These are phyloP conservation scores for Gibbula magus DNA, from an alignment of 2,888 invertebrate species.

Conservation along the genomic window DNA sequence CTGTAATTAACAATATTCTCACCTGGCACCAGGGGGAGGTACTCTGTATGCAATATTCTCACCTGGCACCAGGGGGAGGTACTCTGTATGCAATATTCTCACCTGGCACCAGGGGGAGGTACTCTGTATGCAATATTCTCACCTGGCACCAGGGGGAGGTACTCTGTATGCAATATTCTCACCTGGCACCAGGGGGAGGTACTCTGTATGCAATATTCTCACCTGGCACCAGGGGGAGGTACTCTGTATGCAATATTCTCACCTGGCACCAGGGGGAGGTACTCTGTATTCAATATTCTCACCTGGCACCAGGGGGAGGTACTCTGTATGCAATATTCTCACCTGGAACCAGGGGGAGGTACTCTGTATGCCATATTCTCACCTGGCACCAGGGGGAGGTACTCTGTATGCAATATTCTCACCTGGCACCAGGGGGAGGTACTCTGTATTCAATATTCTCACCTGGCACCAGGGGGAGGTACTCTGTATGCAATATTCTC, in stretches of 20 bases:
- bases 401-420: constrained; percentile 56
- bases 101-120: constrained; percentile 61
- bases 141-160: constrained; percentile 61
- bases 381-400: constrained; percentile 61
- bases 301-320: constrained; percentile 61
- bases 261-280: constrained; percentile 61
- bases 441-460: constrained; percentile 56
- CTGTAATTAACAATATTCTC: too few species aligned
- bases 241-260: constrained; percentile 56
- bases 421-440: constrained; percentile 61
- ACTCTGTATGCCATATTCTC: too few species aligned
- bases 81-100: constrained; percentile 56
- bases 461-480: constrained; percentile 61
- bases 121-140: constrained; percentile 56
- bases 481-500: constrained; percentile 56
- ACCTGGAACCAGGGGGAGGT: constrained; percentile 49
- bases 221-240: constrained; percentile 61
- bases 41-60: constrained; percentile 56
- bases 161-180: constrained; percentile 56
- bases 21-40: constrained; percentile 59
- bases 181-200: constrained; percentile 61
- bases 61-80: constrained; percentile 61
- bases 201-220: constrained; percentile 56
- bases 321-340: constrained; percentile 56
- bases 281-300: constrained; percentile 56